phyloP scores from a whole-genome alignment of 2,888 invertebrate genomes.

The Cryptus armator region DNA sequence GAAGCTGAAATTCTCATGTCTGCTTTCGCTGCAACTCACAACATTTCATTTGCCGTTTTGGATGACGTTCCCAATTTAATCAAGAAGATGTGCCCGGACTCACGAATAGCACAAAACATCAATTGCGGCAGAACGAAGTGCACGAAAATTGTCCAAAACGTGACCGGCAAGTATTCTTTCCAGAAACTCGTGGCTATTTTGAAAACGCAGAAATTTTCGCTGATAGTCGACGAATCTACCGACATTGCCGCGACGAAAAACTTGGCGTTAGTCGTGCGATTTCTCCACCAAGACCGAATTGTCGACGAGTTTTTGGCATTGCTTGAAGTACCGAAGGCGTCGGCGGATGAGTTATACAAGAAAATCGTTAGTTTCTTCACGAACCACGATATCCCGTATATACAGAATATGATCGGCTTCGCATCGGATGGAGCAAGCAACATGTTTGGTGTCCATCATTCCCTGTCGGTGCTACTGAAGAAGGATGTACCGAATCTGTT shows the following conservation, averaged over 20 bases:
- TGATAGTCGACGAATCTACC: constrained; percentile 74
- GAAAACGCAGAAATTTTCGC: constrained; percentile 50
- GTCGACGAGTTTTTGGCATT: constrained; percentile 15
- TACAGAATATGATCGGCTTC: constrained; percentile 8
- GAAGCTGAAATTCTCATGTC: constrained; percentile 65
- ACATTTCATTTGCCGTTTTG: constrained; percentile 69
- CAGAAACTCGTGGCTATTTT: background rate
- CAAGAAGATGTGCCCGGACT: constrained; percentile 57
- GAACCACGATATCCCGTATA: background rate
- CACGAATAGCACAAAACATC: constrained; percentile 67
- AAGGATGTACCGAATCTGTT: constrained; percentile 56
- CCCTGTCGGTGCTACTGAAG: constrained; percentile 34
- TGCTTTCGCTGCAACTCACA: constrained; percentile 70
- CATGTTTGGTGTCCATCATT: constrained; percentile 6
- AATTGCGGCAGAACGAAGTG: constrained; percentile 64
- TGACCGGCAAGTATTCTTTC: too few relatives aligned
- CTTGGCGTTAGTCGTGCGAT: constrained; percentile 45
- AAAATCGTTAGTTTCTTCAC: constrained; percentile 7
- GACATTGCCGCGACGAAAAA: constrained; percentile 66
- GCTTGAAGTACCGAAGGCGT: background rate
- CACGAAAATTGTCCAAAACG: constrained; percentile 24
- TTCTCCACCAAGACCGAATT: too few relatives aligned
- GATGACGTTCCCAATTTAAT: constrained; percentile 67
- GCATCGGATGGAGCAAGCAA: constrained; percentile 9
- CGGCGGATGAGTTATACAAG: background rate